Conservation (phyloP, 2,113 vertebrate genomes). For the Garra rufa region DNA sequence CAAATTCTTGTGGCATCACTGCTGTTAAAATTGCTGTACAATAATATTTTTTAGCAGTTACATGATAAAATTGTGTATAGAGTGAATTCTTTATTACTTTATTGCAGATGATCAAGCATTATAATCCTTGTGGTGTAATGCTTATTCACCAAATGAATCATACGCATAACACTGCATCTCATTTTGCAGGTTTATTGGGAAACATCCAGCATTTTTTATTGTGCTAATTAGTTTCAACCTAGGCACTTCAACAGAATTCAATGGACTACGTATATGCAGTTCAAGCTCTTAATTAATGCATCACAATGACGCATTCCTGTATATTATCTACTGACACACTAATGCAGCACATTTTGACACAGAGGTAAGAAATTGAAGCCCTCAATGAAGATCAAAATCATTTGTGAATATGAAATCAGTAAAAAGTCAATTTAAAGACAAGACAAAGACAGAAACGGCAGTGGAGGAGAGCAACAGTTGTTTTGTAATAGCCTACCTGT, state of each 20-base stretch:
- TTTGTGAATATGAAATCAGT: background rate
- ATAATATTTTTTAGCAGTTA: background rate
- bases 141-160: background rate
- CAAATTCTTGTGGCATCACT: background rate
- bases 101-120: background rate
- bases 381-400: background rate
- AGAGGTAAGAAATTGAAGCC: no score
- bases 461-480: background rate
- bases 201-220: background rate
- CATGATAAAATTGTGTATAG: background rate
- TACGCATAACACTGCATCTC: background rate
- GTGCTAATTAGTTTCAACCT: background rate
- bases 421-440: background rate
- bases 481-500: background rate
- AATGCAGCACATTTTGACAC: background rate
- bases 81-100: background rate
- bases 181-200: background rate
- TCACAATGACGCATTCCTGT: background rate
- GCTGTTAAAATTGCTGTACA: background rate
- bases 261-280: no score
- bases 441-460: background rate
- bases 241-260: background rate
- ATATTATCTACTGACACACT: background rate
- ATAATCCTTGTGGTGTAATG: background rate
- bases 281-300: background rate